Base-by-base conservation (phyloP, 2,113 vertebrate genomes). In the Brachyistius frenatus region DNA sequence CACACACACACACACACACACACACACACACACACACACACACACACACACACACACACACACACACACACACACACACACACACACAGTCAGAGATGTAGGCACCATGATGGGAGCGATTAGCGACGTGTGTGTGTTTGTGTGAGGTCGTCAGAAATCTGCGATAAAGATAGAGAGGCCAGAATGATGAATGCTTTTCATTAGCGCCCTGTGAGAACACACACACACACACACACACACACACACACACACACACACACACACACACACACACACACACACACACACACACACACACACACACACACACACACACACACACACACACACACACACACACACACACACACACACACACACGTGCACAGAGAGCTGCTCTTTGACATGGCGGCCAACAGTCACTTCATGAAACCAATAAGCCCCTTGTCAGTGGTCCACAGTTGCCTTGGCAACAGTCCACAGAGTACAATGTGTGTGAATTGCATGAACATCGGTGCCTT, bases 361-460 rank as follows among this genome's bases (percentile, higher is more conserved):
- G 62, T 74, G 74, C 60, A 75, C 44, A 67, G 66, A 76, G 65
- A 36, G 46, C 52, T 79, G 81, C 85, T 90, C 87, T 90, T 88
- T 88, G 80, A 90, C 87, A 80, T 57, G 58, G 79, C 49, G 39
- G 82, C 89, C 90, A 88, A 86, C 89, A 96, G 95, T 96, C 69
- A 89, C 93, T 97, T 96, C 95, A 96, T 97, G 96, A 96, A 96
- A 95, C 96, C 95, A 96, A 96, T 96, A 96, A 96, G 95, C 92
- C 78, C 63, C 93, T 1, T 91, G 68, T 96, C 93, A 96, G 96
- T 96, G 96, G 96, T 97, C 96, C 94, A 91, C 83, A 0, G 97
- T 98, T 97, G 93, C 96, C 97, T 94, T 96, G 95, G 97, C 96
- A 97, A 98, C 97, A 0, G 94, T 95, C 95, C 95, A 95, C 94